phyloP scores from a whole-genome alignment of 2,797 vertebrate genomes.

The Odontamblyopus lacepedii region DNA sequence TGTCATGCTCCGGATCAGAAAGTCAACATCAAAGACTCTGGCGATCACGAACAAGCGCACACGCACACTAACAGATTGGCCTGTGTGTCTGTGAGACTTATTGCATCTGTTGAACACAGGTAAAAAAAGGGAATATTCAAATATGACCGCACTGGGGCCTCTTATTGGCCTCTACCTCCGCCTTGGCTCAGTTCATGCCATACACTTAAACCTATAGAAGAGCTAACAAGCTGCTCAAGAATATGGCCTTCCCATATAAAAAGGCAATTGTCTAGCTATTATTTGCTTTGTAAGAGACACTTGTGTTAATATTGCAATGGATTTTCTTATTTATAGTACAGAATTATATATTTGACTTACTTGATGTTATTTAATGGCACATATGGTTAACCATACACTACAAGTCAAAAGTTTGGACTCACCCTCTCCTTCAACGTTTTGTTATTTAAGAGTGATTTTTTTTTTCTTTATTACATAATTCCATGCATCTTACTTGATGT shows the following conservation, averaged over 20 bases:
- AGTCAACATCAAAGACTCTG: conserved; percentile 59
- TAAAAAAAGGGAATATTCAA: conserved; percentile 24
- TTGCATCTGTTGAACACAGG: conserved; percentile 27
- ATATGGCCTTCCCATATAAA: neutral
- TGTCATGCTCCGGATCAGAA: conserved; percentile 57
- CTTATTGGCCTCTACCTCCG: conserved; percentile 32
- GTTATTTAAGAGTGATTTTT: too few relatives aligned
- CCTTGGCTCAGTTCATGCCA: neutral
- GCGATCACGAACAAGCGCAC: conserved; percentile 36
- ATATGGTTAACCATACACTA: too few relatives aligned
- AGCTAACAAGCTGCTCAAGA: conserved; percentile 1
- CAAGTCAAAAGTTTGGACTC: too few relatives aligned
- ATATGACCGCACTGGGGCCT: conserved; percentile 29
- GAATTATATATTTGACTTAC: neutral
- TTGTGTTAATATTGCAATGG: neutral
- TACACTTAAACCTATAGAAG: conserved; percentile 4
- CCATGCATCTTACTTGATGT: too few relatives aligned
- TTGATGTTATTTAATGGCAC: too few relatives aligned
- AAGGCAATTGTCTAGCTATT: neutral
- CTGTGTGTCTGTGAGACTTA: conserved; percentile 29
- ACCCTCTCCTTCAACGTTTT: too few relatives aligned
- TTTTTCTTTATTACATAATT: too few relatives aligned
- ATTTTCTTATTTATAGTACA: neutral
- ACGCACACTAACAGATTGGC: conserved; percentile 38
- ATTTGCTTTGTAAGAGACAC: neutral